Evolutionary conservation across 2,797 vertebrate species (phyloP).

Genomic region (Sebastiscus albofasciatus): DNA sequence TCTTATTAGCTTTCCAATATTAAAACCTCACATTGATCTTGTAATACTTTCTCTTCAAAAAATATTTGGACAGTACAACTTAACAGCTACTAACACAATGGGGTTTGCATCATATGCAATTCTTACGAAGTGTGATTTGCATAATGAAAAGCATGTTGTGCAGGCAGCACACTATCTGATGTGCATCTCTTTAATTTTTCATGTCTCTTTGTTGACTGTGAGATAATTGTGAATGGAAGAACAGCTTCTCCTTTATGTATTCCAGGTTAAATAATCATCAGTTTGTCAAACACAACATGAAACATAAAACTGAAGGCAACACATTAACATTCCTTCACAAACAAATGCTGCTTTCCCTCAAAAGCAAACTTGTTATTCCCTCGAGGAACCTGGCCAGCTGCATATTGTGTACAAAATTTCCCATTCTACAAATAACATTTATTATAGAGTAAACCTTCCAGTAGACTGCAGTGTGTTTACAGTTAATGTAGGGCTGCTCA

Average conservation of each 20-base stretch:
- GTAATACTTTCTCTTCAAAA: background rate
- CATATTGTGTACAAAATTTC: background rate
- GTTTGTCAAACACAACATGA: background rate
- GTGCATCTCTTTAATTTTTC: background rate
- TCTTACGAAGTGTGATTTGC: background rate
- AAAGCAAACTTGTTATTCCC: background rate
- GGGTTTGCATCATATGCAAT: background rate
- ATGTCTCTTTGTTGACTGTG: background rate
- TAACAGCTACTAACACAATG: background rate
- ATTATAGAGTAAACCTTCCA: slow-evolving; percentile 39
- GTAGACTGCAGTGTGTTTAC: slow-evolving; percentile 19
- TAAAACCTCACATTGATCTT: background rate
- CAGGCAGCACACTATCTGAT: background rate
- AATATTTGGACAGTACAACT: background rate
- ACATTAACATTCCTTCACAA: background rate
- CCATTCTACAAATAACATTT: slow-evolving; percentile 26
- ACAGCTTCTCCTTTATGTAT: background rate
- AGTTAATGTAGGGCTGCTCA: slow-evolving; percentile 15
- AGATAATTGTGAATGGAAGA: background rate
- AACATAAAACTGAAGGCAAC: background rate
- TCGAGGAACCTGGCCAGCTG: background rate
- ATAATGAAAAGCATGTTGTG: background rate
- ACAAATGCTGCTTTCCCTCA: background rate
- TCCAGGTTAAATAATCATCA: background rate
- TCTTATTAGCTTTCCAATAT: background rate